Conservation (phyloP, 2,797 vertebrate species). For the Tragopan temminckii region DNA sequence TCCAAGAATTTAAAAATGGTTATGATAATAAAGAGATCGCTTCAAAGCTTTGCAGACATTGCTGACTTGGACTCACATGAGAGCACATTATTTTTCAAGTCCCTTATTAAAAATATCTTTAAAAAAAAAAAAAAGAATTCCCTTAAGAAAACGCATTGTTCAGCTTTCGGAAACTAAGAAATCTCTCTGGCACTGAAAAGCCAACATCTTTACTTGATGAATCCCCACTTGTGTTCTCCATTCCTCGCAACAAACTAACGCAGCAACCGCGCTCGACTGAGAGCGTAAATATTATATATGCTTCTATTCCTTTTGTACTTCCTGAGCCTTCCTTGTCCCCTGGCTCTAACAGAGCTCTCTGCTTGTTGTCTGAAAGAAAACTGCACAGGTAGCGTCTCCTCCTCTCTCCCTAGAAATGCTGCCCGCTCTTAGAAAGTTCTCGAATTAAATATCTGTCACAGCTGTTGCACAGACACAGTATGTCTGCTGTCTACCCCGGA, state of each 20-base stretch:
- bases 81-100: neutral
- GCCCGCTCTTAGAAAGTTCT: slow-evolving; percentile 32
- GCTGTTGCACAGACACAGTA: slow-evolving; percentile 78
- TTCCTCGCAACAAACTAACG: neutral
- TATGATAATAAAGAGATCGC: neutral
- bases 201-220: neutral
- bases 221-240: neutral
- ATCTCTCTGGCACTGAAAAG: neutral
- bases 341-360: neutral
- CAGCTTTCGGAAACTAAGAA: neutral
- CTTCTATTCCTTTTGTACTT: neutral
- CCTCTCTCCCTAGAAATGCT: neutral
- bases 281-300: neutral
- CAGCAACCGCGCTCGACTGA: neutral
- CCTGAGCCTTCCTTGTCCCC: neutral
- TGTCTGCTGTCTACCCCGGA: slow-evolving; percentile 75
- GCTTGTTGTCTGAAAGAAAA: neutral
- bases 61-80: slow-evolving; percentile 22
- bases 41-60: slow-evolving; percentile 3
- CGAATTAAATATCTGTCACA: slow-evolving; percentile 69
- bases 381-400: slow-evolving; percentile 30
- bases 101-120: neutral
- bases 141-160: neutral
- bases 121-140: neutral
- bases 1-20: neutral